Base-by-base conservation (phyloP, 2,113 vertebrate species). In the Steatornis caripensis region DNA sequence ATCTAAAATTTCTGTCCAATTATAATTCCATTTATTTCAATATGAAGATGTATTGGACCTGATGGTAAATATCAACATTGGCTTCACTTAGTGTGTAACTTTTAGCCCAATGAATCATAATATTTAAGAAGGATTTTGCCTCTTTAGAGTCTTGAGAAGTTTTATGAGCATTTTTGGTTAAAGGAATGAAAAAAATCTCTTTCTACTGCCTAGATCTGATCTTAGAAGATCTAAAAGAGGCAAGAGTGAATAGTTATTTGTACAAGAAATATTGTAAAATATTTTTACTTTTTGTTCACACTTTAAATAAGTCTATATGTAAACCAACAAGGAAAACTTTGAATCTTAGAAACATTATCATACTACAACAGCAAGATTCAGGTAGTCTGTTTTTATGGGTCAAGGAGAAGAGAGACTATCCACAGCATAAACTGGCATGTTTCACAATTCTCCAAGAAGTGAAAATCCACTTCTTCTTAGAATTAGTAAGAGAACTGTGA, bases 21-120 rank as follows among this genome's bases (percentile, higher is more conserved):
- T 96, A 83, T 77, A 83, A 83, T 95, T 80, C 24, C 57, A 72
- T 71, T 78, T 46, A 91, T 96, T 90, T 89, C 49, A 75, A 57
- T 96, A 88, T 64, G 32, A 92, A 93, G 49, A 70, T 89, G 1
- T 43, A 71, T 69, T 92, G 41, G 76, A 83, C 57, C 60, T 78
- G 55, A 66, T 15, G 24, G 26, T 83, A 84, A 72, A 41, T 93
- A 87, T 53, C 27, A 72, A 89, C 41, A 24, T 92, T 65, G 60
- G 36, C 39, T 94, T 95, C 57, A 32, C 12, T 76, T 54, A 79
- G 27, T 81, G 29, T 54, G 23, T 55, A 87, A 61, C n/a, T 71
- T 89, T 83, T 53, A 95, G n/a, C 32, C 48, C 16, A 70, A 36
- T 4, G 8, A 90, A 86, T 34, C 19, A 48, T 81, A 75, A 64